Base-by-base conservation (phyloP, 2,113 vertebrate genomes). In the Cavia aperea region DNA sequence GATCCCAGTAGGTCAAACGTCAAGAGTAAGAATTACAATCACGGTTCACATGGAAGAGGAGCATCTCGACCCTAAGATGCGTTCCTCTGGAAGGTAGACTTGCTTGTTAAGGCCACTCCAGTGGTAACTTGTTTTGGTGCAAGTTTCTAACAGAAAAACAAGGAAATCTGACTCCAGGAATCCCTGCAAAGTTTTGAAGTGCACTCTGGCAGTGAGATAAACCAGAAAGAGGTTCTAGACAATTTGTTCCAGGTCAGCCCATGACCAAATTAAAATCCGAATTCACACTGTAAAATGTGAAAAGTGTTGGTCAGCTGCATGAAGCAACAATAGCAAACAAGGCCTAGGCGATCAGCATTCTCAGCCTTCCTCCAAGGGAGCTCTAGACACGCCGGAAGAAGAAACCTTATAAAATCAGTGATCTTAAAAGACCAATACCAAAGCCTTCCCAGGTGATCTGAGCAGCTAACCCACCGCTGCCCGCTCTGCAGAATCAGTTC, bases 71-170 rank as follows among this genome's bases (percentile, higher is more conserved):
- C 86, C 85, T 79, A 92, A 86, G 81, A 33, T 29, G 78, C 24
- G 49, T 7, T 46, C n/a, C 68, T 92, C 23, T 46, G n/a, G 63
- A 88, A 85, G 62, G 0, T 66, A 60, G 43, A 7, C n/a, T 91
- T 77, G 87, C 33, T 62, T 65, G 43, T 43, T 75, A 86, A 75
- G 54, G n/a, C 68, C 58, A 39, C 43, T 65, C 36, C 33, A 83
- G 72, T 89, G 62, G 43, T 21, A 26, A 75, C 33, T 12, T 10
- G n/a, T 68, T 58, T 43, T 54, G 21, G 33, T 13, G 36, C 49
- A 92, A 75, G 39, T 84, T 94, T 91, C 70, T 81, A 72, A 93
- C 16, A 83, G 31, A 91, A 21, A 77, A 49, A 90, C n/a, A 92
- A 89, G 43, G 21, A 56, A 85, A 63, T 49, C 62, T n/a, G 65